These are phyloP conservation scores for Mus spicilegus DNA, from an alignment of 2,113 vertebrate genomes.

Conservation along the genomic window DNA sequence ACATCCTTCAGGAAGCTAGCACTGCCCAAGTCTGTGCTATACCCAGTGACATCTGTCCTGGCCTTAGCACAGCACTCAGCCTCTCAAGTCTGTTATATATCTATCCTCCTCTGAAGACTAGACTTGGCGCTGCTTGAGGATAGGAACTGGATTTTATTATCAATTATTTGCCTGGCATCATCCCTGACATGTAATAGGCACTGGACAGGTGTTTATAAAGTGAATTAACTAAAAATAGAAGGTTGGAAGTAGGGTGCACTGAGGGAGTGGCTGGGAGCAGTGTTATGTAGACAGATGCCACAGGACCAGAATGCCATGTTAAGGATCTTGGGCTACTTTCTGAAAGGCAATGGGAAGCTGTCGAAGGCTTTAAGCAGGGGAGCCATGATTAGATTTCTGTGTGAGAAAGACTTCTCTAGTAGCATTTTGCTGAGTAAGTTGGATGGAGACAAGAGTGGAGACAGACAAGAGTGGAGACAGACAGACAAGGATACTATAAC, in stretches of 20 bases:
- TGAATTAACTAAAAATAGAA: neutral
- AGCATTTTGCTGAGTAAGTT: neutral
- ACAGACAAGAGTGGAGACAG: neutral
- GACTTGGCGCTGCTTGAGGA: neutral
- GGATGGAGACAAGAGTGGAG: neutral
- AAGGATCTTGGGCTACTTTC: neutral
- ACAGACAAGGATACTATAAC: neutral
- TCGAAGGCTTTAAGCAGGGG: neutral
- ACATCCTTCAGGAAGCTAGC: neutral
- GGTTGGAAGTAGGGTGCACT: neutral
- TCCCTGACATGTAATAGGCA: neutral
- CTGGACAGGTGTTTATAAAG: neutral
- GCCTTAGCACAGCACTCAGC: neutral
- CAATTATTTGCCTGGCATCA: neutral
- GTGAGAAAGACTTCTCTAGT: neutral
- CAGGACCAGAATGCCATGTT: neutral
- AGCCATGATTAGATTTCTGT: neutral
- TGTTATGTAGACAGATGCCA: neutral
- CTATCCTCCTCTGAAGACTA: neutral
- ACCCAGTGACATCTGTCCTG: neutral
- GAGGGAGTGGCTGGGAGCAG: no score
- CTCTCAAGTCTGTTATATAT: neutral
- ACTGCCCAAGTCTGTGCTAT: neutral
- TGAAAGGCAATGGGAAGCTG: neutral
- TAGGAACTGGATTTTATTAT: neutral